Percentiles rank a stretch among this genome's conserved stretches.
These are phyloP conservation scores for Hypsopygia costalis DNA, from an alignment of 2,888 invertebrate genomes.

Conservation along the genomic window DNA sequence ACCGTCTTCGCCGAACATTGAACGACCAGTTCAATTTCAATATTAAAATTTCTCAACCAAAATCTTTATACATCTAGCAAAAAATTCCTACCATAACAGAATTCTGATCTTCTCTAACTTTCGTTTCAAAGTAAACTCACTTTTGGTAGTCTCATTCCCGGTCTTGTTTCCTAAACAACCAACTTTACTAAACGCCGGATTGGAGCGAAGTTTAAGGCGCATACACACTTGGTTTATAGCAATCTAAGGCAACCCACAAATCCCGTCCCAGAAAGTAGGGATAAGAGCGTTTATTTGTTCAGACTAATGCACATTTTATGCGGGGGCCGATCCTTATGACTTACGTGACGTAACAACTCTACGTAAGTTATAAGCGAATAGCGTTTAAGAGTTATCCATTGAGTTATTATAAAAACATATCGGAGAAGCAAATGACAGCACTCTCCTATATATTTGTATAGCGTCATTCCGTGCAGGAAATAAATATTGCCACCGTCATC, in stretches of 20 bases:
- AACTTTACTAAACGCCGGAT: constrained; percentile 11
- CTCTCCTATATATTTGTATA: no score
- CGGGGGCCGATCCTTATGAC: constrained; percentile 67
- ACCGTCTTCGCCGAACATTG: no score
- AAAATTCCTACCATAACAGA: no score
- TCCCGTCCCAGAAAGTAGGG: constrained; percentile 52
- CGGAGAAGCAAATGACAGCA: no score
- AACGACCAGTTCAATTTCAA: no score
- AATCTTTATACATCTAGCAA: no score
- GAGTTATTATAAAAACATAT: no score
- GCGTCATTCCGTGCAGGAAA: no score
- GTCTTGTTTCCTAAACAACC: neutral
- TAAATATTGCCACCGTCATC: no score
- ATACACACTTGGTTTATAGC: constrained; percentile 42
- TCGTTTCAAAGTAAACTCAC: neutral
- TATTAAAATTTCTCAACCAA: no score
- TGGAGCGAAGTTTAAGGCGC: constrained; percentile 27
- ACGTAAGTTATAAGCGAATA: constrained; percentile 23
- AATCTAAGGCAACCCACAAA: constrained; percentile 47
- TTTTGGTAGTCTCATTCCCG: neutral
- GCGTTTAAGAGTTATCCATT: neutral
- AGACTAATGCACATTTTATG: constrained; percentile 76
- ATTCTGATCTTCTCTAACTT: neutral
- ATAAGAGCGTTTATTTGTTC: constrained; percentile 75
- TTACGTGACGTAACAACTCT: constrained; percentile 57